A percentile compares a stretch with the other conserved stretches of the same genome.
These are phyloP conservation scores for Dione juno DNA, from an alignment of 2,888 invertebrate species.

Conservation along the genomic window DNA sequence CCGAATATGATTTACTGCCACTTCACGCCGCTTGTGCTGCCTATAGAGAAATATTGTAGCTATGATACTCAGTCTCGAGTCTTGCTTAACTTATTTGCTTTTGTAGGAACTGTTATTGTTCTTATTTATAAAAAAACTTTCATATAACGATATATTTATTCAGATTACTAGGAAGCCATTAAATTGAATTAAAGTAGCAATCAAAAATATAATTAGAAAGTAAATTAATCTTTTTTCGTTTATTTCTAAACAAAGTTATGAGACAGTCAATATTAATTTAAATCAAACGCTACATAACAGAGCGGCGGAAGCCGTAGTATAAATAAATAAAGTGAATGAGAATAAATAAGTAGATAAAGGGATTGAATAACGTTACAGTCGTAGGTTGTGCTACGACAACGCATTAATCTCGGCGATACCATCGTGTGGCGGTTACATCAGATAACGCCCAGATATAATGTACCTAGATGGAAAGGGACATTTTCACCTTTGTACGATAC, in stretches of 20 bases:
- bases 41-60: slow-evolving; percentile 43
- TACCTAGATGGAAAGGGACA: slow-evolving; percentile 50
- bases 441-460: slow-evolving; percentile 76
- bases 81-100: slow-evolving; percentile 24
- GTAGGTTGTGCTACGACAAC: slow-evolving; percentile 54
- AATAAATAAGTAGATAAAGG: slow-evolving; percentile 59
- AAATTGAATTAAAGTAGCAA: neutral
- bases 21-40: slow-evolving; percentile 53
- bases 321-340: slow-evolving; percentile 43
- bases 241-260: neutral
- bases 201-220: neutral
- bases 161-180: neutral
- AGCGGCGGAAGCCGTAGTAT: slow-evolving; percentile 29
- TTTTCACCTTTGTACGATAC: slow-evolving; percentile 51
- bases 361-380: slow-evolving; percentile 64
- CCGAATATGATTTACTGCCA: slow-evolving; percentile 73
- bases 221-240: neutral
- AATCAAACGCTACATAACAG: slow-evolving; percentile 6
- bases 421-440: slow-evolving; percentile 74
- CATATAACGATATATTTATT: neutral
- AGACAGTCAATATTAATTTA: slow-evolving; percentile 8
- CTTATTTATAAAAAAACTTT: neutral
- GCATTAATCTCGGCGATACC: slow-evolving; percentile 79
- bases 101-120: neutral
- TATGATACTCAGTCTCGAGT: slow-evolving; percentile 36